phyloP scores from a whole-genome alignment of 2,113 vertebrate genomes.

The Corythornis vintsioides region DNA sequence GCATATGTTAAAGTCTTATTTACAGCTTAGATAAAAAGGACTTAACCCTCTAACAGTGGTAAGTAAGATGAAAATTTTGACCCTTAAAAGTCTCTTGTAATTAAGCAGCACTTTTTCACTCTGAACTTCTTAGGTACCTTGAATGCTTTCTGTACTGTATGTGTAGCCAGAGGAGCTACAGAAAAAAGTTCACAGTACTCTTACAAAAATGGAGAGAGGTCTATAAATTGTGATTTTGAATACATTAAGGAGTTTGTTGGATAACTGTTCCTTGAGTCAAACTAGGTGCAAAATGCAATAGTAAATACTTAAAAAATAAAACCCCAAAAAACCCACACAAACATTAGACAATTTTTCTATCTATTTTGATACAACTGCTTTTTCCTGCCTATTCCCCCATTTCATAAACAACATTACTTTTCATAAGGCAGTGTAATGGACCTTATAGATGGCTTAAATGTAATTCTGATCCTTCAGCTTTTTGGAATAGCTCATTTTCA shows the following conservation, averaged over 20 bases:
- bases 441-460: not conserved
- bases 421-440: not conserved
- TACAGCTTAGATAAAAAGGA: not conserved
- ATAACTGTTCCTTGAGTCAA: not conserved
- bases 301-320: not conserved
- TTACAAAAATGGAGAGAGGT: not conserved
- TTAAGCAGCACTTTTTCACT: not conserved
- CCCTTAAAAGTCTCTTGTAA: not conserved
- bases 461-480: not conserved
- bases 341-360: not conserved
- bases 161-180: not conserved
- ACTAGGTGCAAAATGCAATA: not conserved
- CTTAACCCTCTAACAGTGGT: not conserved
- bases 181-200: not conserved
- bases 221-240: not conserved
- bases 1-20: not conserved
- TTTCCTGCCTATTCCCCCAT: not conserved
- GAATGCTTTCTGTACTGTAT: not conserved
- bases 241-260: not conserved
- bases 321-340: not conserved
- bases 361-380: not conserved
- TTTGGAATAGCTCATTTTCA: conserved; percentile 21
- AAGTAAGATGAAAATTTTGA: not conserved
- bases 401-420: not conserved
- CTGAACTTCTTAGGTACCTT: not conserved